A percentile compares a stretch with the other conserved stretches of the same genome.
Evolutionary conservation across 1,140 invertebrate species (phyloP).

Genomic region (Drosophila saltans): DNA sequence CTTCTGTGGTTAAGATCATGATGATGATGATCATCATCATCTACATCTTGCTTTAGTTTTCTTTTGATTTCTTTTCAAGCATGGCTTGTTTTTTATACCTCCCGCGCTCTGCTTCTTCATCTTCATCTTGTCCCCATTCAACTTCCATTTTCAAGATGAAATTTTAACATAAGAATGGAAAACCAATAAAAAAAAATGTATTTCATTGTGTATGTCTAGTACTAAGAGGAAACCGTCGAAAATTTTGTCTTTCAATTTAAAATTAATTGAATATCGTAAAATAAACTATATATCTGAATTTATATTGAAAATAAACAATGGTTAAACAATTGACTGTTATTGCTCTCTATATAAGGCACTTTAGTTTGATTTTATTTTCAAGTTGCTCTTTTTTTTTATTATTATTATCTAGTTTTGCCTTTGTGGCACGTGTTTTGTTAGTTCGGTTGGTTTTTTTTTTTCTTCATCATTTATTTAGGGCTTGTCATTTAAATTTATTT

Average conservation of each 20-base stretch:
- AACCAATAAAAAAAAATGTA: conserved; percentile 66
- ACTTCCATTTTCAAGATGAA: conserved; percentile 50
- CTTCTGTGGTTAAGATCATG: conserved; percentile 65
- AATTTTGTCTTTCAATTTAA: conserved; percentile 47
- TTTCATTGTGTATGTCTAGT: conserved; percentile 45
- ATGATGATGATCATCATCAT: conserved; percentile 56
- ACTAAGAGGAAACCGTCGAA: conserved; percentile 43
- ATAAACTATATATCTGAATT: conserved; percentile 26
- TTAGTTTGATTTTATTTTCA: conserved; percentile 7
- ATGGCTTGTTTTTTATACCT: conserved; percentile 47
- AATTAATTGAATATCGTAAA: conserved; percentile 57
- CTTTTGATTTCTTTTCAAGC: conserved; percentile 42
- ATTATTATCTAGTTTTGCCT: neutral
- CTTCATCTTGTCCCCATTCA: too few relatives aligned
- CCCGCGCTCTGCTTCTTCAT: conserved; percentile 69
- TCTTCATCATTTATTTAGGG: neutral
- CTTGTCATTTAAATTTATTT: conserved; percentile 11
- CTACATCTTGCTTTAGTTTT: conserved; percentile 70
- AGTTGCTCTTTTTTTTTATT: conserved; percentile 20
- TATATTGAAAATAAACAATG: conserved; percentile 37
- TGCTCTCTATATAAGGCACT: conserved; percentile 38
- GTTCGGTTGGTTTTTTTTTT: neutral
- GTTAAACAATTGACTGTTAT: conserved; percentile 45
- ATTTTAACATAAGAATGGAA: conserved; percentile 75
- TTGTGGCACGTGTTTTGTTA: conserved; percentile 12